phyloP scores from a whole-genome alignment of 1,140 invertebrate species.

The Acromyrmex heyeri region DNA sequence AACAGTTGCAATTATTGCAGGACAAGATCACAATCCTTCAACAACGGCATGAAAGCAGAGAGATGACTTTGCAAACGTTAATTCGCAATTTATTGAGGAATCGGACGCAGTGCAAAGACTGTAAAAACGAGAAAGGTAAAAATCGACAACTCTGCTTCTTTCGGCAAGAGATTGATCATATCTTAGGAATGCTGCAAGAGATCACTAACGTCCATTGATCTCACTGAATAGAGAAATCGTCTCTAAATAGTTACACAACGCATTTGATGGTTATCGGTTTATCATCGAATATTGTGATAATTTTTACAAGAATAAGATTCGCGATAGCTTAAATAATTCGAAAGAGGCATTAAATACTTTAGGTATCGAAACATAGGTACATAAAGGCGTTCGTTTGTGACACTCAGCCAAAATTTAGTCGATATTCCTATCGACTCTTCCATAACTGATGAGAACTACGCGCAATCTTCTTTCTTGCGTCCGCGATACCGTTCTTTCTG shows the following conservation, averaged over 20 bases:
- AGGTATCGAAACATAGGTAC: conserved; percentile 3
- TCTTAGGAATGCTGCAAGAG: conserved; percentile 85
- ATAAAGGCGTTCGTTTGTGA: conserved; percentile 23
- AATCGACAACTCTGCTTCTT: conserved; percentile 86
- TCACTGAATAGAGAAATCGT: conserved; percentile 8
- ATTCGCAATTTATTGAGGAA: conserved; percentile 85
- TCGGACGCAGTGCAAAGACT: conserved; percentile 81
- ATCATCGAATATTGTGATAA: conserved; percentile 71
- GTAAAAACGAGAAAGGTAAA: conserved; percentile 82
- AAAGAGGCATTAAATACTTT: conserved; percentile 60
- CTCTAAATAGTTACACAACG: background rate
- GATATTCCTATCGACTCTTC: conserved; percentile 47
- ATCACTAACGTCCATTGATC: conserved; percentile 81
- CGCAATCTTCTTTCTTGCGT: conserved; percentile 56
- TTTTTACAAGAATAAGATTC: conserved; percentile 57
- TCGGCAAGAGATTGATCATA: conserved; percentile 86
- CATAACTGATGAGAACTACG: conserved; percentile 1
- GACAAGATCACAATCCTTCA: conserved; percentile 86
- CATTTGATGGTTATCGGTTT: conserved; percentile 48
- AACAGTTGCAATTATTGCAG: conserved; percentile 84
- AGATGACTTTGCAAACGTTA: conserved; percentile 86
- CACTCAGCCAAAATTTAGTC: conserved; percentile 46
- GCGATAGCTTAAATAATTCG: conserved; percentile 52
- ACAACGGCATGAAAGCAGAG: conserved; percentile 86
- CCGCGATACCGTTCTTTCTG: conserved; percentile 28